Evolutionary conservation across 2,113 vertebrate species (phyloP), one percentile per base, ranked within the genome.

Genomic region (Nesogale talazaci): DNA sequence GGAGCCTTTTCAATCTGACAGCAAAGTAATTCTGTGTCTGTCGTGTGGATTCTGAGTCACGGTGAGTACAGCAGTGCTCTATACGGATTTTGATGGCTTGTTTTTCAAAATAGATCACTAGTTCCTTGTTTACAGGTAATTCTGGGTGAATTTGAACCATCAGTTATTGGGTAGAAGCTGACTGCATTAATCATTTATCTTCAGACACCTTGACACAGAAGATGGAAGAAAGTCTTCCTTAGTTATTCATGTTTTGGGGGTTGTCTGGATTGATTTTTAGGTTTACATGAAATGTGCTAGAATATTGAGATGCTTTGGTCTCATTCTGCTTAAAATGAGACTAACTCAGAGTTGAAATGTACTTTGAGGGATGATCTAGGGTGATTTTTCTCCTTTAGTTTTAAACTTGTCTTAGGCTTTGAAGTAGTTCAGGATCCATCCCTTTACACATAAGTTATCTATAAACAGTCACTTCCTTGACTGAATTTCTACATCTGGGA

Each of bases 331-430:
- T 38, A 2, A 81, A 25, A 42, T 79, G 78, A 70, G 10, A 89
- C 27, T 72, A 57, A 29, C 5, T 91, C 61, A 83, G 75, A 46
- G 46, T 77, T 52, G 69, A 86, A 85, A 61, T 79, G 40, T 38
- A 59, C 19, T 25, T 69, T 12, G 14, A 89, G 46, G 83, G 31
- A 79, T 38, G 17, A 40, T 79, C 10, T 56, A 77, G 22, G 3
- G 22, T 80, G 56, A 81, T 34, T 23, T 83, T 59, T 69, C 31
- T 92, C n/a, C 40, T 92, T 81, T 75, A 76, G 25, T 78, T 93
- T 92, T 74, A 20, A 75, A 81, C 79, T 36, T 15, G 9, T 19
- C 83, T 78, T 46, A 20, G 36, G 19, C 23, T 90, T 90, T 94
- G 23, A n/a, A 79, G 6, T 79, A 22, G 29, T n/a, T 83, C 86